Conservation (phyloP, 2,888 invertebrate genomes). For the Mimachlamys varia region DNA sequence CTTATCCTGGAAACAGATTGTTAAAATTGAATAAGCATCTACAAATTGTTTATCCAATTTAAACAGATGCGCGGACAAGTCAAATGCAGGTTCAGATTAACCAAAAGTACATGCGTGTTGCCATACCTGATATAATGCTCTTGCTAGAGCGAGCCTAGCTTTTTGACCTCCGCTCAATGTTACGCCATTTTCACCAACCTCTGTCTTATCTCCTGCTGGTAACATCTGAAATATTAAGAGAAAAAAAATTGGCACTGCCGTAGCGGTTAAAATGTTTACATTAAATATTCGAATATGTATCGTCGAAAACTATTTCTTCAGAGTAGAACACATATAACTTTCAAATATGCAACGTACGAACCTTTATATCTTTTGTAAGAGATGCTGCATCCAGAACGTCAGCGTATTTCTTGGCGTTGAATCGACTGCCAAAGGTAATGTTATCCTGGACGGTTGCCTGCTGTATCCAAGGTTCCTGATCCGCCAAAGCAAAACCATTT, state of each 20-base stretch:
- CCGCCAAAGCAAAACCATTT: slow-evolving; percentile 84
- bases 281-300: no score
- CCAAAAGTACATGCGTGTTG: no score
- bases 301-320: not conserved
- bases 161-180: slow-evolving; percentile 97
- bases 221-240: slow-evolving; percentile 76
- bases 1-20: slow-evolving; percentile 82
- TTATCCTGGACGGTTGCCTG: slow-evolving; percentile 95
- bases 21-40: not conserved
- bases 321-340: no score
- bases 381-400: slow-evolving; percentile 92
- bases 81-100: no score
- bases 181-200: slow-evolving; percentile 89
- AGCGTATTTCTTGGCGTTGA: slow-evolving; percentile 90
- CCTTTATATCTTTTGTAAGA: slow-evolving; percentile 86
- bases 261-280: no score
- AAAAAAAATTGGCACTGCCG: no score
- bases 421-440: slow-evolving; percentile 94
- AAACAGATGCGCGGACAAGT: no score
- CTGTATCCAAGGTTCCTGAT: slow-evolving; percentile 95
- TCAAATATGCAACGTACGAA: slow-evolving; percentile 54
- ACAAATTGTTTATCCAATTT: no score
- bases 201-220: slow-evolving; percentile 88
- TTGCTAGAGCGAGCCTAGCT: slow-evolving; percentile 86
- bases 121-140: slow-evolving; percentile 91